A percentile compares a stretch with the other conserved stretches of the same genome.
phyloP scores from a whole-genome alignment of 2,113 vertebrate genomes.

The Vulpes vulpes region DNA sequence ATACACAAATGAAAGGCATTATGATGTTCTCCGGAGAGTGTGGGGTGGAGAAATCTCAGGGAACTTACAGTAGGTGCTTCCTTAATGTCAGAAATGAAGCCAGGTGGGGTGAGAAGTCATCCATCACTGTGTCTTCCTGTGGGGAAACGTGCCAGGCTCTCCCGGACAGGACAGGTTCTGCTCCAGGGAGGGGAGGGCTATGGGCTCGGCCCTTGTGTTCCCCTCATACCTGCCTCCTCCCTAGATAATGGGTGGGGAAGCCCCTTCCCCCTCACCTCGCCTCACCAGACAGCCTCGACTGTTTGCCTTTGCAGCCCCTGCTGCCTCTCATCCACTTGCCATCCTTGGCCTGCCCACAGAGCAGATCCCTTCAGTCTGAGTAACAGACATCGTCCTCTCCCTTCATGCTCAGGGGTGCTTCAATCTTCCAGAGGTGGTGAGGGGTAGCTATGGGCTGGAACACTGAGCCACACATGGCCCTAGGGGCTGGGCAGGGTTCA shows the following conservation, averaged over 20 bases:
- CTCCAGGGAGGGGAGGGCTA: accelerated
- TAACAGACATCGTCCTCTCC: accelerated
- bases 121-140: accelerated
- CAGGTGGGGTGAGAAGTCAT: accelerated
- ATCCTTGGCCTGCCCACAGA: not conserved
- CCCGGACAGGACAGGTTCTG: too few relatives aligned
- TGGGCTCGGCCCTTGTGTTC: too few relatives aligned
- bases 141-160: not conserved
- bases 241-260: not conserved
- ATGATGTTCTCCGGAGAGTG: conserved; percentile 48
- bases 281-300: not conserved
- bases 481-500: not conserved
- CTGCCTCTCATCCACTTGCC: not conserved
- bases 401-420: not conserved
- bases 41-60: conserved; percentile 8
- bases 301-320: not conserved
- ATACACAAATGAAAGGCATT: not conserved
- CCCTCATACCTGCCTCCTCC: too few relatives aligned
- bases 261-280: accelerated
- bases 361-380: not conserved
- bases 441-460: accelerated
- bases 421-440: not conserved
- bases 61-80: not conserved
- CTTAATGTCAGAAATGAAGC: accelerated
- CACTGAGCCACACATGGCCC: accelerated